Percentiles rank a stretch among this genome's conserved stretches.
Conservation (phyloP, 2,888 invertebrate species). For the Chrysina gloriosa region DNA sequence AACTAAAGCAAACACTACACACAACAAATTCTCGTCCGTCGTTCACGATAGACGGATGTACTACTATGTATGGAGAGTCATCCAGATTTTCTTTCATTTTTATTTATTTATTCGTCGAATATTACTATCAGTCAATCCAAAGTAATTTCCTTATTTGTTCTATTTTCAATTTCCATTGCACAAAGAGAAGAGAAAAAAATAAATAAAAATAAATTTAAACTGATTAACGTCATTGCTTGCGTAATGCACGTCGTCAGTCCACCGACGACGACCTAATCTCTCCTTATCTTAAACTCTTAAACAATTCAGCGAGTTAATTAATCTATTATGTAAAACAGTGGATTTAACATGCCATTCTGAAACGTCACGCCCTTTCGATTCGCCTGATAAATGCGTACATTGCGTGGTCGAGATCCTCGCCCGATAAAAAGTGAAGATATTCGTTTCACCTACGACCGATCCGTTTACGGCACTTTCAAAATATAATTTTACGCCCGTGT, state of each 20-base stretch:
- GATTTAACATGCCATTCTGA: conserved; percentile 41
- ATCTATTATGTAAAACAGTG: conserved; percentile 43
- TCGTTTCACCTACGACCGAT: not conserved
- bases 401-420: conserved; percentile 38
- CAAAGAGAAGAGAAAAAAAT: not conserved
- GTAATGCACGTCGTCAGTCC: conserved; percentile 9
- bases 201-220: conserved; percentile 8
- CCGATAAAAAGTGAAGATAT: conserved; percentile 30
- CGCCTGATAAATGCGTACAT: conserved; percentile 42
- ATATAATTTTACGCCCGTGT: conserved; percentile 15
- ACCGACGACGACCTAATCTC: conserved; percentile 10
- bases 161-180: too few relatives aligned
- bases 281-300: conserved; percentile 35
- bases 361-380: conserved; percentile 43
- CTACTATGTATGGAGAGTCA: too few relatives aligned
- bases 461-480: conserved; percentile 22
- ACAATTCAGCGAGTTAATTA: conserved; percentile 41
- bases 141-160: too few relatives aligned
- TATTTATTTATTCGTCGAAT: too few relatives aligned
- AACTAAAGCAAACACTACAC: too few relatives aligned
- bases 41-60: too few relatives aligned
- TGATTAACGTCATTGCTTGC: conserved; percentile 10
- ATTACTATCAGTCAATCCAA: too few relatives aligned
- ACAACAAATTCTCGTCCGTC: too few relatives aligned
- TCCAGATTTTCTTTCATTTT: too few relatives aligned